Percentiles rank a stretch among this genome's conserved stretches.
phyloP scores from a whole-genome alignment of 2,888 invertebrate species.

The Acrocera orbiculus region DNA sequence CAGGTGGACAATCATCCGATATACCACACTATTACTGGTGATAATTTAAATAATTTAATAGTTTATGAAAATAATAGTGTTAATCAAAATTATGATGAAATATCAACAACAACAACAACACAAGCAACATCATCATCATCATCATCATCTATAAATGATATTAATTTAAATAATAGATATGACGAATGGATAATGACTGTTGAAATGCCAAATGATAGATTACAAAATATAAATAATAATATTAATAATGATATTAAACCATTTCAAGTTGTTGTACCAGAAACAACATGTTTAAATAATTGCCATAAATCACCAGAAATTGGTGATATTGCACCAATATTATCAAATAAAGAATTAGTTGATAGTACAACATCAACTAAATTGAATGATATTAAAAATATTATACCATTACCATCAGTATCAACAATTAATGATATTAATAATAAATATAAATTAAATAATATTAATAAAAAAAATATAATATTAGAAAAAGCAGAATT shows the following conservation, averaged over 20 bases:
- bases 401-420: background rate
- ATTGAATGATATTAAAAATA: constrained; percentile 18
- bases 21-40: constrained; percentile 75
- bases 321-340: constrained; percentile 24
- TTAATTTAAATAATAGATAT: too few species aligned
- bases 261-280: constrained; percentile 15
- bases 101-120: too few species aligned
- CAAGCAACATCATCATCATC: too few species aligned
- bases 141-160: too few species aligned
- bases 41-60: too few species aligned
- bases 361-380: constrained; percentile 29
- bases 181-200: too few species aligned
- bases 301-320: constrained; percentile 24
- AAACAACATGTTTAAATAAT: constrained; percentile 20
- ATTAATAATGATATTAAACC: constrained; percentile 13
- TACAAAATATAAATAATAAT: constrained; percentile 13
- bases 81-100: too few species aligned
- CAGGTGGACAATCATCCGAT: constrained; percentile 39
- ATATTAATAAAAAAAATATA: constrained; percentile 7
- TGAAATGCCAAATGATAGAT: too few species aligned
- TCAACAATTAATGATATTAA: too few species aligned
- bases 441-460: too few species aligned
- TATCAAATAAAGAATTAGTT: constrained; percentile 20
- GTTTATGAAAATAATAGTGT: too few species aligned
- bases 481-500: too few species aligned